These are phyloP conservation scores for Macrosteles quadrilineatus DNA, from an alignment of 1,140 invertebrate genomes.

Conservation along the genomic window DNA sequence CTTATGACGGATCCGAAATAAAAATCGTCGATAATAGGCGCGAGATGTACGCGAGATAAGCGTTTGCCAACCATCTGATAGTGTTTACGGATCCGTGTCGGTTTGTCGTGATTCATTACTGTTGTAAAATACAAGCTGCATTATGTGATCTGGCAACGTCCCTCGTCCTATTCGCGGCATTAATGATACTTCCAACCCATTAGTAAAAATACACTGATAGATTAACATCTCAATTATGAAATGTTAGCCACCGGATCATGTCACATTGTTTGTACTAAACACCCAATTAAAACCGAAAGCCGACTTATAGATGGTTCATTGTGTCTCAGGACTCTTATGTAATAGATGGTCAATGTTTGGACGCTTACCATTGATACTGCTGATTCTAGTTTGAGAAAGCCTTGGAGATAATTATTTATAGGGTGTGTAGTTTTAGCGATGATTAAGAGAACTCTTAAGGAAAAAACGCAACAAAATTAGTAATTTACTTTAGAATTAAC, in stretches of 20 bases:
- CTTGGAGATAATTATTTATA: too few species aligned
- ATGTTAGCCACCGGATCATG: background rate
- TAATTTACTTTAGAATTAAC: too few species aligned
- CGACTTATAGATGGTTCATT: too few species aligned
- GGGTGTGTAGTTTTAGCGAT: too few species aligned
- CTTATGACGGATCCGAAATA: too few species aligned
- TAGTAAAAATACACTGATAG: slow-evolving; percentile 1
- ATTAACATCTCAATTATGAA: slow-evolving; percentile 14
- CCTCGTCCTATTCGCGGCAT: background rate
- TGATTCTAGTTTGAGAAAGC: too few species aligned
- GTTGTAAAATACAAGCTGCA: slow-evolving; percentile 20
- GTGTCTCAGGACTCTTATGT: too few species aligned
- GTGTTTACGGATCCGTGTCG: background rate
- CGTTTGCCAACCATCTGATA: slow-evolving; percentile 4
- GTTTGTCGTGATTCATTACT: slow-evolving; percentile 11
- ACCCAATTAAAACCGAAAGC: background rate
- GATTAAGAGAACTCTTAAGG: too few species aligned
- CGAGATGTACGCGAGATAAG: slow-evolving; percentile 6
- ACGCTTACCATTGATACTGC: too few species aligned
- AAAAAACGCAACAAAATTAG: too few species aligned
- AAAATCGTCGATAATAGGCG: background rate
- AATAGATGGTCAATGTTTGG: too few species aligned
- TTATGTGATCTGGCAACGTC: slow-evolving; percentile 12
- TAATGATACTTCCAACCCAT: slow-evolving; percentile 6
- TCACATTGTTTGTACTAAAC: slow-evolving; percentile 5